Base-by-base conservation (phyloP, 2,888 invertebrate species). In the Steromphala cineraria region DNA sequence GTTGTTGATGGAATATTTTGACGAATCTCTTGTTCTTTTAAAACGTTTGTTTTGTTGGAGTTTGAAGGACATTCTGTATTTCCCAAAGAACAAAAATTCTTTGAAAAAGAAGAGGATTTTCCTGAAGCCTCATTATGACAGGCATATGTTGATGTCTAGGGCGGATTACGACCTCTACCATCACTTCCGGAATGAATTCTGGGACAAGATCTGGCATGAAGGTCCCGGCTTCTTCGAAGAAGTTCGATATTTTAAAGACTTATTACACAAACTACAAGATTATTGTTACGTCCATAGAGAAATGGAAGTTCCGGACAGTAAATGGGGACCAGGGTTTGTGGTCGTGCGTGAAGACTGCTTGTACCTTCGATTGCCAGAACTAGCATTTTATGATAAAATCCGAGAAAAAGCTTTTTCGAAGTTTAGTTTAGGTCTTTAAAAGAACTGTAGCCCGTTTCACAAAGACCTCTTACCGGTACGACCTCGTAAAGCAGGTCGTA, bases 1-100 rank as follows among this genome's bases (percentile, higher is more conserved):
- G 8, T 87, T 89, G 86, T 85, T 89, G 67, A 81, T 85, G 53
- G 89, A 90, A 55, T 80, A 82, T 24, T 87, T 90, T 24, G 86
- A 88, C 76, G 88, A 89, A 76, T 89, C 88, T 0, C 80, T 90
- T 40, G 80, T 89, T 53, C 83, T 89, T 24, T 83, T 89, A 1
- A 86, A 85, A 67, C 81, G 85, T n/a, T 52, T 79, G n/a, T 79
- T 89, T 17, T 89, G 88, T 75, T 89, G 89, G 89, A 84, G 78
- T n/a, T 77, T 82, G 3, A 83, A 86, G 53, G 89, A 90, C 79
- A 81, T 89, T 7, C 75, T 89, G 31, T 87, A 85, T 81, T 82
- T 88, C 62, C 82, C 82, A 46, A 82, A 86, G 46, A 83, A 84
- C 78, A 78, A 28, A n/a, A 85, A 84, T 67, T n/a, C 31, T 15